phyloP scores from a whole-genome alignment of 2,797 vertebrate species.

The Scarus forsteni region DNA sequence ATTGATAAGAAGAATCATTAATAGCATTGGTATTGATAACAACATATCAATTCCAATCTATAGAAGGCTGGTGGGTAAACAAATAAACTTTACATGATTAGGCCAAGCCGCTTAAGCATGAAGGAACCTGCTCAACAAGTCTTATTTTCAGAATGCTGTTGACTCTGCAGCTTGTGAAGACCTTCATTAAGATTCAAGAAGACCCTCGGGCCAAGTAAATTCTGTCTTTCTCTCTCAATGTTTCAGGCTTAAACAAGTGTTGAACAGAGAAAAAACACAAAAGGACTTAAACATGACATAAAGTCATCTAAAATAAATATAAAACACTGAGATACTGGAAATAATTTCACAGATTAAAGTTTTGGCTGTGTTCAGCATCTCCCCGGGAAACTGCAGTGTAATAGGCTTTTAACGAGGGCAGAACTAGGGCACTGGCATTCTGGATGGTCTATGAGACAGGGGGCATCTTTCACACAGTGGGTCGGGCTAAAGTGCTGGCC shows the following conservation, averaged over 20 bases:
- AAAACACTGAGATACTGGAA: not conserved
- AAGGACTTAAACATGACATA: not conserved
- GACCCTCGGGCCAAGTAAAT: conserved; percentile 45
- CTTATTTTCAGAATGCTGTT: conserved; percentile 41
- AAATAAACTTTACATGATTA: conserved; percentile 33
- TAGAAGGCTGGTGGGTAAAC: conserved; percentile 9
- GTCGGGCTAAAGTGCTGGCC: conserved; percentile 47
- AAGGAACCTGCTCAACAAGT: conserved; percentile 42
- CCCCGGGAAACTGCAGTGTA: conserved; percentile 17
- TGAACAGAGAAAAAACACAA: conserved; percentile 1
- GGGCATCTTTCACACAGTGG: conserved; percentile 50
- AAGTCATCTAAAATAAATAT: not conserved
- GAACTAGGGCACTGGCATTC: conserved; percentile 45
- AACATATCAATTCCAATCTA: too few relatives aligned
- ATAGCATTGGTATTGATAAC: too few relatives aligned
- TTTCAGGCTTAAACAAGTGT: conserved; percentile 12
- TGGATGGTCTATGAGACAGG: conserved; percentile 39
- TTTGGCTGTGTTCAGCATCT: conserved; percentile 19
- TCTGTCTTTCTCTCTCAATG: conserved; percentile 35
- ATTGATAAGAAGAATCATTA: too few relatives aligned
- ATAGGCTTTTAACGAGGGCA: conserved; percentile 22
- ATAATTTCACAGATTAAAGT: conserved; percentile 7
- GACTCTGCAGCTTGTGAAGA: conserved; percentile 37
- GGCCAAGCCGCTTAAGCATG: conserved; percentile 32
- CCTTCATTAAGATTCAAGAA: conserved; percentile 69